phyloP scores from a whole-genome alignment of 2,888 invertebrate species.

The Zonitis immaculata region DNA sequence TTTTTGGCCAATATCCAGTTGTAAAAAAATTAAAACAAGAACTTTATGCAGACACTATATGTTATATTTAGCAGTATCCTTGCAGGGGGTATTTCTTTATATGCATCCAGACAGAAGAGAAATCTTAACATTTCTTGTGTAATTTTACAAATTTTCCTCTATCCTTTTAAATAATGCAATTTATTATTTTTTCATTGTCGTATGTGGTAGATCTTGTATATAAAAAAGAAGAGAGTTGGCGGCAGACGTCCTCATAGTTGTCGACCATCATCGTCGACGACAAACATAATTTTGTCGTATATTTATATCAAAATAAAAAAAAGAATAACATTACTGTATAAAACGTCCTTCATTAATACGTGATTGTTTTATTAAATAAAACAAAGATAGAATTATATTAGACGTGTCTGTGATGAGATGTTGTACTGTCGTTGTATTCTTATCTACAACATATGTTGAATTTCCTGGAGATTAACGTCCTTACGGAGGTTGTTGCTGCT shows the following conservation, averaged over 20 bases:
- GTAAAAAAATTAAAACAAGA: neutral
- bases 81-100: neutral
- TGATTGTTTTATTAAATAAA: neutral
- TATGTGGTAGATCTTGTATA: neutral
- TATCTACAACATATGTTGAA: constrained; percentile 5
- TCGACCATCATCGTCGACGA: neutral
- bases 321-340: neutral
- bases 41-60: neutral
- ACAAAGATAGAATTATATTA: neutral
- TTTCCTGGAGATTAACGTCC: constrained; percentile 5
- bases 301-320: neutral
- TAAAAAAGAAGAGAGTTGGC: neutral
- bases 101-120: neutral
- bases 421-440: neutral
- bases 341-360: neutral
- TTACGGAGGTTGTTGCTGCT: neutral
- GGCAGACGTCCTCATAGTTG: neutral
- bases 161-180: neutral
- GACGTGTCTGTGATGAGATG: neutral
- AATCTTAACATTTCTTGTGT: neutral
- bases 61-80: neutral
- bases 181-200: neutral
- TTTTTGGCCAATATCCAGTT: neutral
- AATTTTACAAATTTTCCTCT: neutral
- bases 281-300: neutral